A percentile compares a stretch with the other conserved stretches of the same genome.
Evolutionary conservation across 2,888 invertebrate species (phyloP).

Genomic region (Gymnosoma rotundatum): DNA sequence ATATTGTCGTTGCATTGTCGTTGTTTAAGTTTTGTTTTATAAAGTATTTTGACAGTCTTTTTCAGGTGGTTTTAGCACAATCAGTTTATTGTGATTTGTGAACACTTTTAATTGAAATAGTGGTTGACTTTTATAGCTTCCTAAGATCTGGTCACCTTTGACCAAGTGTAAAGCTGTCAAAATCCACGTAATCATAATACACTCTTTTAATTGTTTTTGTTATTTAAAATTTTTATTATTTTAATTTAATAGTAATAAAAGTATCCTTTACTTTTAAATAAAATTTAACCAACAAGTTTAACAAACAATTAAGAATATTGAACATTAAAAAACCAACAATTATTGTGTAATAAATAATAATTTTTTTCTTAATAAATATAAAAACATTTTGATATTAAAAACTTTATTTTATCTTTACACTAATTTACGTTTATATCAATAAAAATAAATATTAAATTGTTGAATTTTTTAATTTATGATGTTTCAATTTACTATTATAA

Average conservation of each 20-base stretch:
- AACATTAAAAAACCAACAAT: neutral
- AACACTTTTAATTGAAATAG: constrained; percentile 62
- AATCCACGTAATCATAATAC: constrained; percentile 65
- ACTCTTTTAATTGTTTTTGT: constrained; percentile 33
- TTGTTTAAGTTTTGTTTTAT: constrained; percentile 38
- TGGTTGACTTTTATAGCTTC: constrained; percentile 43
- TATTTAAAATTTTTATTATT: constrained; percentile 3
- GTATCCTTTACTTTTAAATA: constrained; percentile 8
- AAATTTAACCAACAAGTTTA: constrained; percentile 37
- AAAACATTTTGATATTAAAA: too few relatives aligned
- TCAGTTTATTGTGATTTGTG: constrained; percentile 65
- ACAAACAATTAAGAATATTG: constrained; percentile 16
- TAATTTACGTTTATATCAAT: too few relatives aligned
- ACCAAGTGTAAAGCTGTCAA: constrained; percentile 46
- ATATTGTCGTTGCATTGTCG: constrained; percentile 47
- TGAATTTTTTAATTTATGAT: too few relatives aligned
- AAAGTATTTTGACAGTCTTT: constrained; percentile 64
- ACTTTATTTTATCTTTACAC: too few relatives aligned
- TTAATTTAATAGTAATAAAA: neutral
- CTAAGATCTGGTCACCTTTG: constrained; percentile 45
- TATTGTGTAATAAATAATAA: too few relatives aligned
- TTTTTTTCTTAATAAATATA: too few relatives aligned
- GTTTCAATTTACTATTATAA: too few relatives aligned
- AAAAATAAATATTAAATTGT: too few relatives aligned
- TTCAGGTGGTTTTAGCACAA: constrained; percentile 66